phyloP scores from a whole-genome alignment of 2,888 invertebrate genomes.

The Eupithecia subfuscata region DNA sequence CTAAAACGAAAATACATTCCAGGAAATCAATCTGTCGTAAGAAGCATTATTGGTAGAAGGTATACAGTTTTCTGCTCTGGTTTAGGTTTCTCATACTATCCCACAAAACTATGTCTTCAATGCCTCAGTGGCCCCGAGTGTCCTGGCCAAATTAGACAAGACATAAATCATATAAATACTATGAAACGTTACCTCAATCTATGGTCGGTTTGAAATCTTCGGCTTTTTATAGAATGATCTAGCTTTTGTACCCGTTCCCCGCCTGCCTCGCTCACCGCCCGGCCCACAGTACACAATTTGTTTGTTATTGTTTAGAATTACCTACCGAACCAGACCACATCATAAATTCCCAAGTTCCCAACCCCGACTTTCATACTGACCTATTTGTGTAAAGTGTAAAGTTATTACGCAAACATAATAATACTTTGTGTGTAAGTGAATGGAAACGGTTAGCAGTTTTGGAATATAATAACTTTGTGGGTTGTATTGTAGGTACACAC shows the following conservation, averaged over 20 bases:
- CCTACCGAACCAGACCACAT: constrained; percentile 67
- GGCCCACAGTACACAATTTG: constrained; percentile 60
- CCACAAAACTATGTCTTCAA: no score
- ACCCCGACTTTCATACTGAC: constrained; percentile 66
- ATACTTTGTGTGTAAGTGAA: constrained; percentile 42
- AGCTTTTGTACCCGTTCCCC: constrained; percentile 13
- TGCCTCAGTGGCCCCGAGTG: no score
- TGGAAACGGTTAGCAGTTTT: constrained; percentile 30
- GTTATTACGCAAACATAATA: constrained; percentile 54
- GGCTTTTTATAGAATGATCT: background rate
- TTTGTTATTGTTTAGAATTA: constrained; percentile 77
- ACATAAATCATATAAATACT: no score
- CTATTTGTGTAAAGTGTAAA: constrained; percentile 62
- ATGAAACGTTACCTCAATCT: background rate
- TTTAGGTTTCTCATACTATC: background rate
- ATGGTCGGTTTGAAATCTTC: background rate
- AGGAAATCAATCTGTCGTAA: background rate
- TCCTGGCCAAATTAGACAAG: no score
- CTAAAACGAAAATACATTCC: background rate
- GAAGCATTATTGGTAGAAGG: background rate
- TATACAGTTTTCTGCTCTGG: background rate
- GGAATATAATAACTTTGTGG: constrained; percentile 14
- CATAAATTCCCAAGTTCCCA: constrained; percentile 70
- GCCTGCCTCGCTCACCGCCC: constrained; percentile 45
- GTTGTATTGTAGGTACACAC: background rate